Evolutionary conservation across 2,113 vertebrate genomes (phyloP), one percentile per base, ranked within the genome.

Genomic region (Phalacrocorax carbo): DNA sequence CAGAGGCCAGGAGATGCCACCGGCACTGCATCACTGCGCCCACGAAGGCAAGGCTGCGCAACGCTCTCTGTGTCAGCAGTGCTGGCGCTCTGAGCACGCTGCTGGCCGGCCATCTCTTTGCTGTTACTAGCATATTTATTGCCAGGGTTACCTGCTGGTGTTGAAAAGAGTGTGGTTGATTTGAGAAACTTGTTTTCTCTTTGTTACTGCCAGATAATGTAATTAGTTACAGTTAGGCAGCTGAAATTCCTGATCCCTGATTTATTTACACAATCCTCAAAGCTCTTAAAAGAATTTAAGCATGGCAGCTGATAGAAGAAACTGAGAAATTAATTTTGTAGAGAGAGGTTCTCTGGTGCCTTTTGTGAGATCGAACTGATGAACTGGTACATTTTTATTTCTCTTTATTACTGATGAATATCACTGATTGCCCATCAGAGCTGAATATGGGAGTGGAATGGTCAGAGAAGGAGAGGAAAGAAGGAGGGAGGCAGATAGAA

Each of bases 21-120:
- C 44, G 20, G 46, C n/a, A 15, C 58, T 36, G 15, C 10, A 2
- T 55, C 1, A 0, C 52, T 49, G n/a, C 40, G 2, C 5, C 19
- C 36, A 3, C 0, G 6, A 40, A 49, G 62, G 19, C 15, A 26
- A 30, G 42, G 15, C 38, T 22, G 34, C 6, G 55, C 42, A 18
- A 26, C 3, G 2, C 30, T 0, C 0, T 26, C 68, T 9, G 38
- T 7, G 58, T 34, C 70, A 10, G 77, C 49, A 20, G 0, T 2
- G 2, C 18, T 44, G 61, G 27, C 22, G 9, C 66, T 18, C n/a
- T 4, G 19, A 51, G 54, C n/a, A 27, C 0, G 0, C 34, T 26
- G 57, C 15, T 5, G 2, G 7, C 34, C 57, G 65, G 36, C 34
- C 38, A 17, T 30, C 38, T 64, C 88, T 49, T 49, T 48, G 82